Conservation (phyloP, 2,888 invertebrate species). For the Heliconius ismenius region DNA sequence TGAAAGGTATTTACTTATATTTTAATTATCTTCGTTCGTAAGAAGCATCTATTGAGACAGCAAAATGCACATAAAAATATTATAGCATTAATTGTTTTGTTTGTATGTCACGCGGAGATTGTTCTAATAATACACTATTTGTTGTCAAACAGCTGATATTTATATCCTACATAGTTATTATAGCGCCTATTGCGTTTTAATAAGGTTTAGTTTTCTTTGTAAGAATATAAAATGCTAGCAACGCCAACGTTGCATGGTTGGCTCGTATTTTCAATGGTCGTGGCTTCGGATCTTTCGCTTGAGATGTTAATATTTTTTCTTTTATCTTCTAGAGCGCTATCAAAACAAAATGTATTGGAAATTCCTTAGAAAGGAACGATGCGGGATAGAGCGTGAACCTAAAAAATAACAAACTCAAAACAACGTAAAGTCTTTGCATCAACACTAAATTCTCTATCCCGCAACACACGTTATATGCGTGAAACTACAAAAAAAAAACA, state of each 20-base stretch:
- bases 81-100: constrained; percentile 15
- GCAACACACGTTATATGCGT: neutral
- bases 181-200: neutral
- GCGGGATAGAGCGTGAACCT: no score
- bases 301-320: neutral
- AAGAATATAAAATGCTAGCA: neutral
- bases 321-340: neutral
- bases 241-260: neutral
- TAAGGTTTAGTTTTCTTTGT: neutral
- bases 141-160: constrained; percentile 23
- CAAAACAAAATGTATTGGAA: no score
- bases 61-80: neutral
- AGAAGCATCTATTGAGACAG: neutral
- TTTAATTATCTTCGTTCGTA: neutral
- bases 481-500: neutral
- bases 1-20: neutral
- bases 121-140: constrained; percentile 19
- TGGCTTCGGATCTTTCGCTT: neutral
- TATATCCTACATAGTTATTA: neutral
- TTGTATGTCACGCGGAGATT: constrained; percentile 9
- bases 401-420: no score
- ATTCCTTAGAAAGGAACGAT: no score
- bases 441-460: neutral
- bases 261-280: neutral
- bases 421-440: neutral